A percentile compares a stretch with the other conserved stretches of the same genome.
These are phyloP conservation scores for Bujurquina vittata DNA, from an alignment of 2,113 vertebrate genomes.

Conservation along the genomic window DNA sequence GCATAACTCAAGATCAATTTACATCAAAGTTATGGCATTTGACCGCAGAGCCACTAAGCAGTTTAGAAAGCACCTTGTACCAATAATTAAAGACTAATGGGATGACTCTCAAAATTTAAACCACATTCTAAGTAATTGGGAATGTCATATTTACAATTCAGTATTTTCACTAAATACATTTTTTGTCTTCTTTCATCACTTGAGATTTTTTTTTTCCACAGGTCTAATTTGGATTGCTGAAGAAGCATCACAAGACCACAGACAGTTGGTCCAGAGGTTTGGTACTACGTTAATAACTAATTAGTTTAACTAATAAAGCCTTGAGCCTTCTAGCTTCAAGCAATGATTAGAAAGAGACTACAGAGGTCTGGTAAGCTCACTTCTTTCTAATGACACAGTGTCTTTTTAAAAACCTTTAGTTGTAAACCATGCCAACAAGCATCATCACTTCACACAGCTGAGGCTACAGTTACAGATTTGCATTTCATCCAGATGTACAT, in stretches of 20 bases:
- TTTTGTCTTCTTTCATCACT: not conserved
- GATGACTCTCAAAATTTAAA: conserved; percentile 12
- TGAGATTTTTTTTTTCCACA: fast-evolving
- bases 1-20: conserved; percentile 20
- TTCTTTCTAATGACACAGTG: not conserved
- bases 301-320: not conserved
- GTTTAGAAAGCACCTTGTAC: conserved; percentile 41
- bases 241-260: not conserved
- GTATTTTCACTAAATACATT: not conserved
- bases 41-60: conserved; percentile 30
- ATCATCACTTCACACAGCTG: not conserved
- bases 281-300: not conserved
- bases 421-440: not conserved
- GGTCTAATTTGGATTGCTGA: not conserved
- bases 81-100: conserved; percentile 40
- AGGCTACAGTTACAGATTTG: not conserved
- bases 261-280: not conserved
- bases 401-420: not conserved
- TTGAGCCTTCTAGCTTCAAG: not conserved
- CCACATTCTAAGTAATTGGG: not conserved
- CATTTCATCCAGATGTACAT: not conserved
- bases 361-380: not conserved
- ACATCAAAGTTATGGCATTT: not conserved
- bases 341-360: not conserved
- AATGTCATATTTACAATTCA: not conserved